Conservation (phyloP, 2,797 vertebrate species). For the Pelodytes ibericus region DNA sequence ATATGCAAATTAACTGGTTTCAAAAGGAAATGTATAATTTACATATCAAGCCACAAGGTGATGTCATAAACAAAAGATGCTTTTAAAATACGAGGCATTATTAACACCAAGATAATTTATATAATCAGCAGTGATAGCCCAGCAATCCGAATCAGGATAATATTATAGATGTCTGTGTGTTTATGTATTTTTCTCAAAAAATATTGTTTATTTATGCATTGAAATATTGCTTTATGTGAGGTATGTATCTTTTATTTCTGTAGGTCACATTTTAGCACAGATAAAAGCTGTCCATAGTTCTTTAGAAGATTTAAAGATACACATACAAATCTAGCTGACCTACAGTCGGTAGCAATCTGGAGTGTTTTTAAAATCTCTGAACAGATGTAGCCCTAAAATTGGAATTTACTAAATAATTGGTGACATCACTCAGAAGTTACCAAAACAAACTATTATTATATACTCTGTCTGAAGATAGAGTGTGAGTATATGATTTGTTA, state of each 20-base stretch:
- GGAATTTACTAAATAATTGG: slow-evolving; percentile 22
- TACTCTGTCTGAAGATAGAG: slow-evolving; percentile 13
- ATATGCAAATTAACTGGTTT: too few species aligned
- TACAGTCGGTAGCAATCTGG: slow-evolving; percentile 1
- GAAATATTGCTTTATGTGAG: neutral
- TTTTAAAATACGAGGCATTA: too few species aligned
- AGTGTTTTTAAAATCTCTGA: slow-evolving; percentile 25
- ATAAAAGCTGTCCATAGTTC: slow-evolving; percentile 9
- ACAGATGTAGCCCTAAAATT: slow-evolving; percentile 4
- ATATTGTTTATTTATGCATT: too few species aligned
- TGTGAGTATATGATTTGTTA: slow-evolving; percentile 1
- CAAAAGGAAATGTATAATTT: too few species aligned
- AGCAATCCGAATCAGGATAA: too few species aligned
- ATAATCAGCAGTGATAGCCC: too few species aligned
- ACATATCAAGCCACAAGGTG: too few species aligned
- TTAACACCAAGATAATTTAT: too few species aligned
- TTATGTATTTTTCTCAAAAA: too few species aligned
- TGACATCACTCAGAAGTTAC: slow-evolving; percentile 22
- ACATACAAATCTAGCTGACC: slow-evolving; percentile 13
- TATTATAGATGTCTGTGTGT: too few species aligned
- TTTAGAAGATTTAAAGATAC: slow-evolving; percentile 21
- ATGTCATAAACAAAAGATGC: too few species aligned
- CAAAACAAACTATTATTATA: slow-evolving; percentile 33
- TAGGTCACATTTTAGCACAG: neutral
- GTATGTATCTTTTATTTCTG: slow-evolving; percentile 1